Evolutionary conservation across 2,797 vertebrate genomes (phyloP), one percentile per base, ranked within the genome.

Genomic region (Carapus acus): DNA sequence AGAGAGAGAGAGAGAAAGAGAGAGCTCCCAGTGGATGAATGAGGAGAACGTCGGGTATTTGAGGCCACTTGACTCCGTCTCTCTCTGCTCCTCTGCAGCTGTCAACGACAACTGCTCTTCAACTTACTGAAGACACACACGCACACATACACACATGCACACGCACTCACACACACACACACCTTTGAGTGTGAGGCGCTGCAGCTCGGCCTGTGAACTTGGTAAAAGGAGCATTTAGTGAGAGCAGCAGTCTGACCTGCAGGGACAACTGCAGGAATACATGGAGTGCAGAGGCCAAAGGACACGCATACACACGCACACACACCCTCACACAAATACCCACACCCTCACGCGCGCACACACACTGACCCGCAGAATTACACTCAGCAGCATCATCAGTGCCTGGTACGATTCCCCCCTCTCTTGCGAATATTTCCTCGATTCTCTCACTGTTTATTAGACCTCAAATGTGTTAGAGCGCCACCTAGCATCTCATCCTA

Each of bases 101-200:
- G 95, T 93, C 93, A 75, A 24, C 54, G 86, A 91, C 95, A 98
- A 93, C 92, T 98, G 94, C 90, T 91, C 80, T 74, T 83, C 73
- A 87, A 85, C 85, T 86, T 77, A 78, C 81, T 38, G 60, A 52
- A 82, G 83, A 52, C 44, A 51, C 43, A 41, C 81, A 23, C 3
- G 84, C 75, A 80, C 84, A 84, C 84, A 34, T 12, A 82, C 74
- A 82, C 82, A 85, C 83, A 81, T 83, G 49, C 44, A 51, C 43
- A 41, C 81, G 22, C 3, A 84, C 75, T 80, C 84, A 84, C 84
- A 34, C 13, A 82, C 74, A 82, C 82, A 85, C 83, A 81, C 82
- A 68, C 75, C 84, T 86, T 74, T 82, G 81, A 82, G 82, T 86
- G 84, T 76, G 78, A 77, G 69, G 82, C 77, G 74, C 86, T 62